Evolutionary conservation across 2,888 invertebrate species (phyloP), one percentile per base, ranked within the genome.

Genomic region (Andrena marginata): DNA sequence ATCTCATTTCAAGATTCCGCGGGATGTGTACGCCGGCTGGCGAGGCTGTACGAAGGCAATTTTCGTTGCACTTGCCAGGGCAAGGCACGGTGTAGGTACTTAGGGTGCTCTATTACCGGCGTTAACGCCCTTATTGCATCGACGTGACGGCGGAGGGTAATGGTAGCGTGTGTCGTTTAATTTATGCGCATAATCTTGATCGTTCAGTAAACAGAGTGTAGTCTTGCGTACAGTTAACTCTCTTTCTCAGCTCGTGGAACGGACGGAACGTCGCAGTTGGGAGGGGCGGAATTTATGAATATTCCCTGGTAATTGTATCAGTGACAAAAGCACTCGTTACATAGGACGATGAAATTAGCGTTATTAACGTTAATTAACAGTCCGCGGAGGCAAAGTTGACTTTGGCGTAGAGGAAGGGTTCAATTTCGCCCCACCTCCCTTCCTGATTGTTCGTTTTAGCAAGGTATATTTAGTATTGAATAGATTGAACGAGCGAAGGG

Each of bases 121-220:
- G 82, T 83, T 84, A 77, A 82, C 74, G 68, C 70, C 76, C 68
- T 83, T 76, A 76, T 81, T 62, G 81, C 72, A 77, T 76, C 64
- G 81, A 54, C 49, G 76, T 62, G 82, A 82, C 68, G 59, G 29
- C 35, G 49, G 13, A 16, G 23, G 63, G 59, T 68, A 51, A 74
- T 49, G 63, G 48, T 56, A 59, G 59, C 69, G 59, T 63, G 54
- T 71, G 82, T 77, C 64, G 68, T 65, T 72, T 81, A 82, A 82
- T 81, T 72, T 76, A 76, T 76, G 72, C 71, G 59, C 76, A 76
- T 76, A 76, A 76, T 69, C 76, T 48, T 33, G 64, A 73, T 54
- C 59, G 69, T 60, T 62, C 64, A 76, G 71, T 76, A 82, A 76
- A 82, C 82, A 68, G 64, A 42, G 59, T n/a, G 26, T 13, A 65